Conservation (phyloP, 2,888 invertebrate species). For the Megastigmus dorsalis region DNA sequence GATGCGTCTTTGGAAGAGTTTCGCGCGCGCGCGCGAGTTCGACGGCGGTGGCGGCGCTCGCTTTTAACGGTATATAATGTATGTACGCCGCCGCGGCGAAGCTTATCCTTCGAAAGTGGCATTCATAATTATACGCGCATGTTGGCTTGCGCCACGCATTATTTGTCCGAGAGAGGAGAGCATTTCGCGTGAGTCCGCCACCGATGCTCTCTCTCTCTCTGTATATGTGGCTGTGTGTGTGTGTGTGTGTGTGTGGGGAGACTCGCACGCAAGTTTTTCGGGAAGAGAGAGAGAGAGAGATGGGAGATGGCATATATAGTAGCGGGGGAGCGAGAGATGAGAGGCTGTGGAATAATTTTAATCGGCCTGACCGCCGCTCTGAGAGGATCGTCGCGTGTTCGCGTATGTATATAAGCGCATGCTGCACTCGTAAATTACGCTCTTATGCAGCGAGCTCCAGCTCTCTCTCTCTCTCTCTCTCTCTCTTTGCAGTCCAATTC, state of each 20-base stretch:
- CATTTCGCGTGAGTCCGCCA: neutral
- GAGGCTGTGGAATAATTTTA: constrained; percentile 52
- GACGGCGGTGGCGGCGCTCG: constrained; percentile 52
- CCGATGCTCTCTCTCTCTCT: neutral
- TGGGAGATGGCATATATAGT: too few species aligned
- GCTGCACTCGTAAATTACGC: constrained; percentile 48
- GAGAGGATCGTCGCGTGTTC: constrained; percentile 40
- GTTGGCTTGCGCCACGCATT: constrained; percentile 58
- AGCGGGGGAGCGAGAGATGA: constrained; percentile 54
- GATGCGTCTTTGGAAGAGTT: constrained; percentile 38
- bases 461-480: constrained; percentile 3
- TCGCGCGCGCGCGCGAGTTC: neutral
- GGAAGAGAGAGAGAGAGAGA: constrained; percentile 52
- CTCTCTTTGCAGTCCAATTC: too few species aligned
- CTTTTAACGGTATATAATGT: constrained; percentile 61
- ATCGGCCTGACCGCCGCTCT: constrained; percentile 5
- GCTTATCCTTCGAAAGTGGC: constrained; percentile 57
- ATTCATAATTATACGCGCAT: constrained; percentile 66
- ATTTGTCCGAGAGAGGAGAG: constrained; percentile 58
- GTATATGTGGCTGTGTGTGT: neutral
- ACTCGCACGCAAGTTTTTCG: constrained; percentile 23
- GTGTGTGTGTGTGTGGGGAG: neutral
- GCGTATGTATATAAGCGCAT: constrained; percentile 40
- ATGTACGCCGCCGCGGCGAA: neutral
- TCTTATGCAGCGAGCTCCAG: constrained; percentile 8